These are phyloP conservation scores for Lasioglossum calceatum DNA, from an alignment of 2,888 invertebrate species.

Conservation along the genomic window DNA sequence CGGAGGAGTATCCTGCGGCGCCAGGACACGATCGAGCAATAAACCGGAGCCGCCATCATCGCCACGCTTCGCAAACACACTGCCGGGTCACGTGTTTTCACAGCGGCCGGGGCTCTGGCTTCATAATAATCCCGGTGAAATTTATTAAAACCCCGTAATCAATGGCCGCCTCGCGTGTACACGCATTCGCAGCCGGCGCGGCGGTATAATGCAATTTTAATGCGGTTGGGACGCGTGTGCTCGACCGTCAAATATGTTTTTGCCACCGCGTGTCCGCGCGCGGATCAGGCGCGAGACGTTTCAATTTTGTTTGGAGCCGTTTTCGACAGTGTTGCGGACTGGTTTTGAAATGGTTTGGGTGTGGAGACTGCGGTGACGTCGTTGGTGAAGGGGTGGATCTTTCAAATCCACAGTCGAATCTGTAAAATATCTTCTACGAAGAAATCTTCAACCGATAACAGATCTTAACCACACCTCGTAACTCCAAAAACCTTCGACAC, in stretches of 20 bases:
- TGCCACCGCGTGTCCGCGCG: background rate
- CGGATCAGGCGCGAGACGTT: background rate
- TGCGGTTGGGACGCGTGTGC: slow-evolving; percentile 53
- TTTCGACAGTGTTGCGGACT: background rate
- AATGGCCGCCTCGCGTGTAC: slow-evolving; percentile 43
- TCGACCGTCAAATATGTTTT: slow-evolving; percentile 55
- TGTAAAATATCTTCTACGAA: too few species aligned
- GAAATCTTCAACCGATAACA: too few species aligned
- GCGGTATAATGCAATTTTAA: slow-evolving; percentile 73
- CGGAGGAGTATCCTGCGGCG: slow-evolving; percentile 46
- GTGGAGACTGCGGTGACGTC: background rate
- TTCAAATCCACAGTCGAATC: too few species aligned
- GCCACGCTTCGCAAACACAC: slow-evolving; percentile 58
- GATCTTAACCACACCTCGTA: too few species aligned
- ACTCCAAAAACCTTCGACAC: too few species aligned
- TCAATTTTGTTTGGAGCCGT: background rate
- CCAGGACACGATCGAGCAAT: slow-evolving; percentile 49
- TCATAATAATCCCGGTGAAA: slow-evolving; percentile 66
- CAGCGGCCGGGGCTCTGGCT: slow-evolving; percentile 40
- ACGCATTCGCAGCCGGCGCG: slow-evolving; percentile 49
- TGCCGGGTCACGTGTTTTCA: slow-evolving; percentile 52
- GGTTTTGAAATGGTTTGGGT: background rate
- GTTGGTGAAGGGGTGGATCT: too few species aligned
- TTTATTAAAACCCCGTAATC: slow-evolving; percentile 73
- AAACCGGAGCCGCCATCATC: slow-evolving; percentile 39